Evolutionary conservation across 2,797 vertebrate genomes (phyloP), one percentile per base, ranked within the genome.

Genomic region (Ataeniobius toweri): DNA sequence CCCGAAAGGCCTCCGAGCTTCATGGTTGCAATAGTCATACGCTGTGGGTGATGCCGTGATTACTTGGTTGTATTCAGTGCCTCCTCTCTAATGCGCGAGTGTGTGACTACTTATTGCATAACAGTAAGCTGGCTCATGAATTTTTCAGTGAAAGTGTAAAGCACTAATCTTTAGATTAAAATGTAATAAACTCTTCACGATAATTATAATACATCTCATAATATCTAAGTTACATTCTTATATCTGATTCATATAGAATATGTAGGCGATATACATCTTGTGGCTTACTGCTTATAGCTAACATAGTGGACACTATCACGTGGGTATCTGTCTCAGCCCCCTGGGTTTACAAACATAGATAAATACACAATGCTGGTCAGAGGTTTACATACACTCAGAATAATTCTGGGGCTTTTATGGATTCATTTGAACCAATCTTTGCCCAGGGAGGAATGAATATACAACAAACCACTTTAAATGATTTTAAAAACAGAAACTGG

Each of bases 221-320:
- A 89, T 90, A 94, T 91, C 90, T 89, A 94, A 88, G 88, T 91
- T 96, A 95, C 94, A 96, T 95, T 96, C 94, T 94, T 90, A 92
- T 81, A 93, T 93, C 86, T 92, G 92, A 92, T 89, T 91, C 74
- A 71, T 85, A 92, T 89, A 90, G 88, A 92, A 86, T 93, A 94
- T 91, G 85, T 94, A 91, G 81, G 84, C 73, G 56, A 93, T 92
- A 93, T 90, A 93, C 76, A 88, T 90, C 79, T 85, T 91, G 89
- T 94, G 89, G 81, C 77, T 91, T 86, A 88, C 87, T 87, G 90
- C 82, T 86, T 85, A 90, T 81, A 72, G 85, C 68, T 83, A 81
- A 88, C 75, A 83, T 80, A 77, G 83, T 81, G 86, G 83, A 85
- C 88, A 69, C 81, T 81, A 84, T 82, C 77, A 41, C 12, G 36